Conservation (phyloP, 2,888 invertebrate genomes). For the Troides aeacus region DNA sequence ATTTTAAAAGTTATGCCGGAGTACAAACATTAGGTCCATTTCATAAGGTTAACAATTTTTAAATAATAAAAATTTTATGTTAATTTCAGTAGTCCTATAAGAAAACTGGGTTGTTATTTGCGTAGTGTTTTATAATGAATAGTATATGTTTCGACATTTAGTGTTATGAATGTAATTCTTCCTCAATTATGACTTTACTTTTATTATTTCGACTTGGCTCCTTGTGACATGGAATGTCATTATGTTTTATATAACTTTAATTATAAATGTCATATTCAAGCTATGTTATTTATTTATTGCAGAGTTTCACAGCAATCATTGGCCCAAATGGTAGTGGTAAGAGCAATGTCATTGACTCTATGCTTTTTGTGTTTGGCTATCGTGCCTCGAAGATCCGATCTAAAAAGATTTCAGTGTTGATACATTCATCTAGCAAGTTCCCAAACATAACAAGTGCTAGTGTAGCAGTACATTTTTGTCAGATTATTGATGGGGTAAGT, state of each 20-base stretch:
- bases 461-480: conserved; percentile 89
- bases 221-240: too few species aligned
- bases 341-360: conserved; percentile 99
- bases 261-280: background rate
- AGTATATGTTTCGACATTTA: too few species aligned
- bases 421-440: conserved; percentile 93
- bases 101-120: too few species aligned
- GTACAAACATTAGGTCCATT: conserved; percentile 93
- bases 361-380: conserved; percentile 99
- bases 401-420: conserved; percentile 94
- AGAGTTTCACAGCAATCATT: conserved; percentile 97
- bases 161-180: too few species aligned
- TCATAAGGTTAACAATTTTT: conserved; percentile 86
- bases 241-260: background rate
- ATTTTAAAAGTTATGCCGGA: conserved; percentile 98
- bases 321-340: conserved; percentile 99
- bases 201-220: too few species aligned
- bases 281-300: conserved; percentile 46
- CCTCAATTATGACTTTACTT: too few species aligned
- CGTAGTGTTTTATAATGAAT: too few species aligned
- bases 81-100: background rate
- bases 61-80: background rate
- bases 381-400: conserved; percentile 96
- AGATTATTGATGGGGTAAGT: conserved; percentile 87
- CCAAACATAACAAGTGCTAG: conserved; percentile 88